Percentiles rank a stretch among this genome's conserved stretches.
Evolutionary conservation across 2,888 invertebrate species (phyloP).

Genomic region (Nesidiocoris tenuis): DNA sequence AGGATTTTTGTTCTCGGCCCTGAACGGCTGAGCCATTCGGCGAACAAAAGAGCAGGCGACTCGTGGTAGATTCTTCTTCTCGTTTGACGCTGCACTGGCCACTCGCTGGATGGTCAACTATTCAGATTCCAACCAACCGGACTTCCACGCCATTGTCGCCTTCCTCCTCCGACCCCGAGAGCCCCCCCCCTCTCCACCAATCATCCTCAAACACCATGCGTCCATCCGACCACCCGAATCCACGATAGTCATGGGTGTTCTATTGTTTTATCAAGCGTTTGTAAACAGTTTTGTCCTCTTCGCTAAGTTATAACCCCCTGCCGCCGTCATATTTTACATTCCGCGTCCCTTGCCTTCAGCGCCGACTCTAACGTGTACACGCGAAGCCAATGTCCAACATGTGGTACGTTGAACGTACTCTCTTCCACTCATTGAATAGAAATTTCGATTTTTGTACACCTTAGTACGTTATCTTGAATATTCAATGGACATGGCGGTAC

Average conservation of each 20-base stretch:
- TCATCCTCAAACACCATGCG: background rate
- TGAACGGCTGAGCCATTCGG: background rate
- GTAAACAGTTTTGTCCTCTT: conserved; percentile 38
- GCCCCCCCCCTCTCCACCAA: background rate
- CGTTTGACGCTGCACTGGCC: background rate
- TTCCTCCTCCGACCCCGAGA: background rate
- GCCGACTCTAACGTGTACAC: background rate
- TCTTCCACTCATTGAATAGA: too few relatives aligned
- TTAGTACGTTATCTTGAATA: too few relatives aligned
- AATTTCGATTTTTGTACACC: too few relatives aligned
- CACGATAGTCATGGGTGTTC: background rate
- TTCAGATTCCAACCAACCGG: conserved; percentile 35
- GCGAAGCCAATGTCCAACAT: background rate
- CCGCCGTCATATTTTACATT: conserved; percentile 15
- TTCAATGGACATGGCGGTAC: too few relatives aligned
- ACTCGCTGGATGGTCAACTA: conserved; percentile 18
- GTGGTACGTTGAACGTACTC: background rate
- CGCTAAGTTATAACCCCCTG: conserved; percentile 18
- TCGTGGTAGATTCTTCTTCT: background rate
- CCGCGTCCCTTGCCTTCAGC: background rate
- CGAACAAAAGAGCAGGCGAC: background rate
- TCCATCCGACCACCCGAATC: background rate
- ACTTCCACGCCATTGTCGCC: conserved; percentile 31
- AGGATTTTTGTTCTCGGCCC: background rate
- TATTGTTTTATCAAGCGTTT: conserved; percentile 41